Conservation (phyloP, 2,113 vertebrate genomes). For the Tympanuchus pallidicinctus region DNA sequence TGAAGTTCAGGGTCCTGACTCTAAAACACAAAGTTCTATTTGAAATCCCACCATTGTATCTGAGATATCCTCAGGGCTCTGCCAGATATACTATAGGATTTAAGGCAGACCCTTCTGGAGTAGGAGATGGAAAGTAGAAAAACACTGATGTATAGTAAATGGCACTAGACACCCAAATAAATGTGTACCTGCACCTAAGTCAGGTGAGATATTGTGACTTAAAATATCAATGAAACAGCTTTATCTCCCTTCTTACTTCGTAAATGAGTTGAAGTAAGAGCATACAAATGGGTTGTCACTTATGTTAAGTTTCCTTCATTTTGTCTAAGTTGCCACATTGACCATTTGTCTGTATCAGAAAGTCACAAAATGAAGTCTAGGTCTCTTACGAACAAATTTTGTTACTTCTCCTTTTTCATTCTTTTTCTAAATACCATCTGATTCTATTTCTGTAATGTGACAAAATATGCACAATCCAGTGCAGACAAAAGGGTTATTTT, state of each 20-base stretch:
- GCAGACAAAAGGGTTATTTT: neutral
- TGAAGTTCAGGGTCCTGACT: too few relatives aligned
- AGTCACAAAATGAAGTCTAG: neutral
- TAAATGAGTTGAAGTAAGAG: neutral
- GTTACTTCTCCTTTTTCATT: neutral
- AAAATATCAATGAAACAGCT: neutral
- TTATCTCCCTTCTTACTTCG: neutral
- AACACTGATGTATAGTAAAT: neutral
- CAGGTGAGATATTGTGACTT: neutral
- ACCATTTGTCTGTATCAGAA: neutral
- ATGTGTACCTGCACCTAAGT: neutral
- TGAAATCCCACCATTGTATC: neutral
- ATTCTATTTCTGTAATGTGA: neutral
- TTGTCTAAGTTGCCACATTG: neutral
- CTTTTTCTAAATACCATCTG: neutral
- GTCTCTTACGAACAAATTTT: neutral
- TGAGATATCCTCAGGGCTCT: neutral
- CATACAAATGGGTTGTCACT: accelerated
- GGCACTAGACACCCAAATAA: neutral
- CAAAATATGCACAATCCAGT: neutral
- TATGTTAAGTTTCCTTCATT: neutral
- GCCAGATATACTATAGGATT: neutral
- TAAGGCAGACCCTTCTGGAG: neutral
- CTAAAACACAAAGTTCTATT: neutral
- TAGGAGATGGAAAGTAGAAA: neutral